Evolutionary conservation across 1,140 invertebrate species (phyloP).

Genomic region (Belonocnema kinseyi): DNA sequence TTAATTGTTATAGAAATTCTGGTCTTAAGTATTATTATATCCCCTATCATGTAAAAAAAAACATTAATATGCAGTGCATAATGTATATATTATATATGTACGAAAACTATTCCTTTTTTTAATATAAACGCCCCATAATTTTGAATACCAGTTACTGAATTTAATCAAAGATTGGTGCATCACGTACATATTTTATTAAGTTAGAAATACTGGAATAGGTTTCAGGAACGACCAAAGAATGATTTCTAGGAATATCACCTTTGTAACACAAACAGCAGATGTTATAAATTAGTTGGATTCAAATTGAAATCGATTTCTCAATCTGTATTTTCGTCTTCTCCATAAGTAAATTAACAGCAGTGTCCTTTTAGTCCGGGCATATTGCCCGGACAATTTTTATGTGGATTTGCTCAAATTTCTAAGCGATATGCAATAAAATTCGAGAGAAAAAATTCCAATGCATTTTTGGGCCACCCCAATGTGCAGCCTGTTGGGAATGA

Average conservation of each 20-base stretch:
- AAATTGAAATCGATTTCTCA: too few species aligned
- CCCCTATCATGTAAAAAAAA: background rate
- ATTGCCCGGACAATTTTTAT: too few species aligned
- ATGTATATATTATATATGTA: background rate
- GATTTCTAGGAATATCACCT: slow-evolving; percentile 44
- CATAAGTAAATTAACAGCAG: too few species aligned
- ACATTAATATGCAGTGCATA: slow-evolving; percentile 3
- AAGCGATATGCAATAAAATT: too few species aligned
- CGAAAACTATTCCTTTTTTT: slow-evolving; percentile 6
- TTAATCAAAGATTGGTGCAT: slow-evolving; percentile 30
- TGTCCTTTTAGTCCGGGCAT: too few species aligned
- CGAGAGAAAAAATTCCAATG: too few species aligned
- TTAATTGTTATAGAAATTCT: slow-evolving; percentile 11
- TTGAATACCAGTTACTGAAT: slow-evolving; percentile 29
- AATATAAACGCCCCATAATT: background rate
- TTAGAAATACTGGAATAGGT: slow-evolving; percentile 21
- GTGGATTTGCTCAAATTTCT: too few species aligned
- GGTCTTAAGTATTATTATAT: background rate
- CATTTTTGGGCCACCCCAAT: too few species aligned
- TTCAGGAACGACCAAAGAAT: slow-evolving; percentile 55
- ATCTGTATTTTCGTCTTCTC: too few species aligned
- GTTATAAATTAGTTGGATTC: slow-evolving; percentile 7
- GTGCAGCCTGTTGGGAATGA: too few species aligned
- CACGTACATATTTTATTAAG: slow-evolving; percentile 14
- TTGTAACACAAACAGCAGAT: slow-evolving; percentile 41